A percentile compares a stretch with the other conserved stretches of the same genome.
Evolutionary conservation across 53 echinoderm and acorn worm species (phyloP).

Genomic region (Henricia sp.): DNA sequence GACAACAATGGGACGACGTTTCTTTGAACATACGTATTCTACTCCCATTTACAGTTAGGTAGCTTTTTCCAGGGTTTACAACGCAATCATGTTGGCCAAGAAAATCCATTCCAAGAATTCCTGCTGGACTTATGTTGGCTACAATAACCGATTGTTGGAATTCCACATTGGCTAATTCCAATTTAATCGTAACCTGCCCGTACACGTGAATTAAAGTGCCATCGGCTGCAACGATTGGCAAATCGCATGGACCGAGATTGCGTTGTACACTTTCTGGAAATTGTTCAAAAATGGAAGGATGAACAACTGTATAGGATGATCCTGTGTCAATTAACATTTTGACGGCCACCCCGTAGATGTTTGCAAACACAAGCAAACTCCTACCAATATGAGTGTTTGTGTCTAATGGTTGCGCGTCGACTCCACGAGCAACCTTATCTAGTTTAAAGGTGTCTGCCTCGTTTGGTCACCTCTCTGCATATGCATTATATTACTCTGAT

Average conservation of each 20-base stretch:
- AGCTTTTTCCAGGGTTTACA: background rate
- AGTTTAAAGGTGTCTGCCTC: slow-evolving; percentile 22
- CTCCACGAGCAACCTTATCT: slow-evolving; percentile 33
- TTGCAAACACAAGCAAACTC: slow-evolving; percentile 11
- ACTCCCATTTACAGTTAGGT: slow-evolving; percentile 1
- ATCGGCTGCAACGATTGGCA: background rate
- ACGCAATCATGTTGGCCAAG: background rate
- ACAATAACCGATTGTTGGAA: background rate
- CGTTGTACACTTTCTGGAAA: slow-evolving; percentile 4
- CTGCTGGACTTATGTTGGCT: slow-evolving; percentile 24
- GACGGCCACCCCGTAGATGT: slow-evolving; percentile 1
- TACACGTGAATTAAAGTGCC: slow-evolving; percentile 1
- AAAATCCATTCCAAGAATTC: slow-evolving; percentile 43
- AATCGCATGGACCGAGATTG: background rate
- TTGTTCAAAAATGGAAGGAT: background rate
- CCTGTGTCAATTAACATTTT: slow-evolving; percentile 30
- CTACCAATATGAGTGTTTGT: background rate
- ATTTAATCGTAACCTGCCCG: background rate
- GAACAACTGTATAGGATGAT: slow-evolving; percentile 5
- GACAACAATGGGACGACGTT: background rate
- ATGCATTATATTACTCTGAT: background rate
- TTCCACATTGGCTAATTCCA: slow-evolving; percentile 12
- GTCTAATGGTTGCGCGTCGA: slow-evolving; percentile 14
- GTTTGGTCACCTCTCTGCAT: too few relatives aligned
- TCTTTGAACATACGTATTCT: slow-evolving; percentile 1